A percentile compares a stretch with the other conserved stretches of the same genome.
These are phyloP conservation scores for Acestrorhynchus altus DNA, from an alignment of 2,797 vertebrate genomes.

Conservation along the genomic window DNA sequence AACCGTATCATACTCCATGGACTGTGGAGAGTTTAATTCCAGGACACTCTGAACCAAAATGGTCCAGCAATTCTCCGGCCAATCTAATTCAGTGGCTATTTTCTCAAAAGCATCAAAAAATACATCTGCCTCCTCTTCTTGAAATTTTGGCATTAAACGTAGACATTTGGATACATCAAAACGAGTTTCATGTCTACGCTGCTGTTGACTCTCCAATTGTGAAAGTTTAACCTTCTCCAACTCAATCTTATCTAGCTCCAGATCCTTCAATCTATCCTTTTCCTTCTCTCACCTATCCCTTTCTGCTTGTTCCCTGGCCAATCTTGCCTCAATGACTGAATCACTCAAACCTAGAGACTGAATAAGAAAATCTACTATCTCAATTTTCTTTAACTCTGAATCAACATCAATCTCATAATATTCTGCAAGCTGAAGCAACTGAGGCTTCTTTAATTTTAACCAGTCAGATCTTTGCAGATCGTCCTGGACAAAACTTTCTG, in stretches of 20 bases:
- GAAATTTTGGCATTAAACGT: neutral
- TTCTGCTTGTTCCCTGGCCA: neutral
- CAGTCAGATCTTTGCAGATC: constrained; percentile 2
- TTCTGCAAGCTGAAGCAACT: no score
- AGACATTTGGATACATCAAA: neutral
- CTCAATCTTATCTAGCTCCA: neutral
- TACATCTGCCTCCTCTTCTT: neutral
- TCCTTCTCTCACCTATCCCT: neutral
- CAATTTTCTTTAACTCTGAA: neutral
- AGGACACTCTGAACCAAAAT: neutral
- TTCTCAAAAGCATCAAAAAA: no score
- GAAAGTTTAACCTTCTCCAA: neutral
- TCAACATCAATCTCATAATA: neutral
- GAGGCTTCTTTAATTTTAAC: neutral
- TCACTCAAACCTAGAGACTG: neutral
- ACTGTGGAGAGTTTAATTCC: neutral
- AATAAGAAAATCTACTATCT: neutral
- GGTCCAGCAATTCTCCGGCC: neutral
- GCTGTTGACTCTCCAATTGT: neutral
- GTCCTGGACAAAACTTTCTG: neutral
- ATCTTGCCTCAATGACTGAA: neutral
- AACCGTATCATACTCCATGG: neutral
- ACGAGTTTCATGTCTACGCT: neutral
- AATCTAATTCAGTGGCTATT: neutral
- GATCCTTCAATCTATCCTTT: neutral